These are phyloP conservation scores for Myoxocephalus aenaeus DNA, from an alignment of 2,797 vertebrate genomes.

Conservation along the genomic window DNA sequence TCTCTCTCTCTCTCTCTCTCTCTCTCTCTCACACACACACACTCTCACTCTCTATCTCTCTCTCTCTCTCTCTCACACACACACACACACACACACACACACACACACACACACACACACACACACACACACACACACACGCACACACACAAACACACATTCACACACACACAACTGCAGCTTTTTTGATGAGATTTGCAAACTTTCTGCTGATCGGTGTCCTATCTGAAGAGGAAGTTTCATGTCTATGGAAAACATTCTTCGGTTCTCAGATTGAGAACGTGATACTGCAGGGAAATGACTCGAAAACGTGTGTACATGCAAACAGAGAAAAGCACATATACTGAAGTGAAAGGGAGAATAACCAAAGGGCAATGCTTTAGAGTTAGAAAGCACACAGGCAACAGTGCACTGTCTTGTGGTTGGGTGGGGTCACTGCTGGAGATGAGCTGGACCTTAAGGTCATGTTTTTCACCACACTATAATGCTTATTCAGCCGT, in stretches of 20 bases:
- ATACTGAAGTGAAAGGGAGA: neutral
- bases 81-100: neutral
- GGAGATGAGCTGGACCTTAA: slow-evolving; percentile 56
- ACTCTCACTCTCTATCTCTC: no score
- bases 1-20: no score
- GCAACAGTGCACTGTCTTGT: slow-evolving; percentile 19
- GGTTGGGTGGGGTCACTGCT: slow-evolving; percentile 52
- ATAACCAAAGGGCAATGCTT: slow-evolving; percentile 24
- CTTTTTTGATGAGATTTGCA: slow-evolving; percentile 39
- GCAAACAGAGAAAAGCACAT: neutral
- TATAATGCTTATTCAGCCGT: slow-evolving; percentile 71
- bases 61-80: no score
- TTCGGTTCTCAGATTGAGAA: slow-evolving; percentile 22
- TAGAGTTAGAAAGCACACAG: slow-evolving; percentile 3
- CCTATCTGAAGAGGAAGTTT: slow-evolving; percentile 58
- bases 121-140: neutral
- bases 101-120: neutral
- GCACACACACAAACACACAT: neutral
- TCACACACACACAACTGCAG: neutral
- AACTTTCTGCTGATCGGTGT: slow-evolving; percentile 63
- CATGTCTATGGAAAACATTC: slow-evolving; percentile 51
- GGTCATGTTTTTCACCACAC: slow-evolving; percentile 62
- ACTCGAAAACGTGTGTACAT: slow-evolving; percentile 9
- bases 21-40: neutral
- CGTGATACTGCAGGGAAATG: neutral